Percentiles rank a stretch among this genome's conserved stretches.
Evolutionary conservation across 1,140 invertebrate genomes (phyloP).

Genomic region (Magallana gigas): DNA sequence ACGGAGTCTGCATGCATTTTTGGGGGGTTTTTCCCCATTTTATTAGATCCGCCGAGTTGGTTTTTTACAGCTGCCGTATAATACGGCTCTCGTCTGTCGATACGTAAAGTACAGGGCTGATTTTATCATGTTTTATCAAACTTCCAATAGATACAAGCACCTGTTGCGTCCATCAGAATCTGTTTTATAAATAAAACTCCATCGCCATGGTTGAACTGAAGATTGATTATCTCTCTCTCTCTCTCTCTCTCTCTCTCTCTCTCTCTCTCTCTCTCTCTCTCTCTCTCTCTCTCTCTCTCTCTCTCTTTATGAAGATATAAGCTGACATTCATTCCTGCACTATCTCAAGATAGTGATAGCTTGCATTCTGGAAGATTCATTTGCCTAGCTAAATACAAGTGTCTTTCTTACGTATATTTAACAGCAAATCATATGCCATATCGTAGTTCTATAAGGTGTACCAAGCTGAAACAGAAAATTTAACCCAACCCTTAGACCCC

Average conservation of each 20-base stretch:
- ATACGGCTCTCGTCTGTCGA: background rate
- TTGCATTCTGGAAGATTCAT: too few species aligned
- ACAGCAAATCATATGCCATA: too few species aligned
- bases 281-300: slow-evolving; percentile 26
- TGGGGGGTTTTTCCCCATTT: background rate
- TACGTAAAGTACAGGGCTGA: background rate
- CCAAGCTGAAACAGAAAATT: too few species aligned
- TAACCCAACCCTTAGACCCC: too few species aligned
- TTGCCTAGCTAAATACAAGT: too few species aligned
- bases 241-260: background rate
- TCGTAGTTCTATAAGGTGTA: too few species aligned
- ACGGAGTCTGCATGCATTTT: too few species aligned
- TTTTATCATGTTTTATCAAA: slow-evolving; percentile 9
- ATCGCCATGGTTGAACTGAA: background rate
- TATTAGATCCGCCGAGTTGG: background rate
- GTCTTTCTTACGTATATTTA: too few species aligned
- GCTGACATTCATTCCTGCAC: too few species aligned
- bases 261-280: slow-evolving; percentile 26
- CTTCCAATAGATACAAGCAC: background rate
- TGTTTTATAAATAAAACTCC: background rate
- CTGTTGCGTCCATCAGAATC: background rate
- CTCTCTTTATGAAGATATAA: background rate
- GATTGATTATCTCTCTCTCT: background rate
- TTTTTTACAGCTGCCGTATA: background rate
- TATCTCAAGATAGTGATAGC: too few species aligned